Percentiles rank a stretch among this genome's conserved stretches.
These are phyloP conservation scores for Apodemus sylvaticus DNA, from an alignment of 2,113 vertebrate species.

Conservation along the genomic window DNA sequence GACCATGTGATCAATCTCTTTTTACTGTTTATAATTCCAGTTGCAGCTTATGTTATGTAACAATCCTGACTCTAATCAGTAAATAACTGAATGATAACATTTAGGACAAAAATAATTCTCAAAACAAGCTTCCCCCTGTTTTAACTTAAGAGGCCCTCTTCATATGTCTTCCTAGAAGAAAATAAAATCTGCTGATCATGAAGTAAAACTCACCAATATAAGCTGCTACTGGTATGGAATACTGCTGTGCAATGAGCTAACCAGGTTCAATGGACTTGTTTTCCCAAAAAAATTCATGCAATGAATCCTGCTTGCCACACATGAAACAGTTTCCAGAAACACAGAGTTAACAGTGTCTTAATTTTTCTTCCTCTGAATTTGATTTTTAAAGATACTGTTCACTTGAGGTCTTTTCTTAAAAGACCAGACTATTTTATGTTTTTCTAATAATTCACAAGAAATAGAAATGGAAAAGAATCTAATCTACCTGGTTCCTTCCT, in stretches of 20 bases:
- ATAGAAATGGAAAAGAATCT: neutral
- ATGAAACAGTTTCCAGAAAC: neutral
- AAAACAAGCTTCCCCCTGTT: neutral
- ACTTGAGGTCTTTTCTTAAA: neutral
- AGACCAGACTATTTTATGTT: conserved; percentile 10
- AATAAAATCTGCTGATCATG: neutral
- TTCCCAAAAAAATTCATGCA: neutral
- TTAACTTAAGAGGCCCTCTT: neutral
- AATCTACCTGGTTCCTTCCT: neutral
- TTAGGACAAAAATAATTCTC: neutral
- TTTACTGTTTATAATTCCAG: neutral
- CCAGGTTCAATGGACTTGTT: neutral
- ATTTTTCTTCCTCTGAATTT: neutral
- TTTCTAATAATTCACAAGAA: conserved; percentile 24
- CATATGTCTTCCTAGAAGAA: neutral
- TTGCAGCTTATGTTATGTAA: neutral
- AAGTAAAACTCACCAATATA: conserved; percentile 1
- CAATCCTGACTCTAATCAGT: neutral
- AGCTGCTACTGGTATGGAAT: neutral
- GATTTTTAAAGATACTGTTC: conserved; percentile 47
- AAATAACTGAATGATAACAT: neutral
- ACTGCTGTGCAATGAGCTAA: neutral
- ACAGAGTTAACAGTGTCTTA: neutral
- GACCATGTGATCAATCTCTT: neutral
- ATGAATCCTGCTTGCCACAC: neutral